Conservation (phyloP, 2,797 vertebrate species). For the Schizopygopsis malacanthus region DNA sequence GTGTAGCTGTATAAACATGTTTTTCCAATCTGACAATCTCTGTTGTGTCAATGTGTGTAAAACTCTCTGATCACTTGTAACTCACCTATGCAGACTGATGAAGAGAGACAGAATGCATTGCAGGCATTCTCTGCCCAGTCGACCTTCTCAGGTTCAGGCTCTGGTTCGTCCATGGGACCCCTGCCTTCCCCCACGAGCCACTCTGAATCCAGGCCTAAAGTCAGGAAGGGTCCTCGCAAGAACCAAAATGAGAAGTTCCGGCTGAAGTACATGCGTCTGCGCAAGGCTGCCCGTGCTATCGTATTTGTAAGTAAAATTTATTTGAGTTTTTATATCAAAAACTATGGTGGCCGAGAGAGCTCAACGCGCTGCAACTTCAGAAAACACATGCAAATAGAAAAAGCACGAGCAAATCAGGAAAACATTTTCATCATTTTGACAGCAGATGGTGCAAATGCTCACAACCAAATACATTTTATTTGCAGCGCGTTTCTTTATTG, state of each 20-base stretch:
- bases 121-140: constrained; percentile 75
- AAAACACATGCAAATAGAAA: too few species aligned
- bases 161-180: constrained; percentile 76
- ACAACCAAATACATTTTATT: too few species aligned
- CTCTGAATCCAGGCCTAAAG: constrained; percentile 73
- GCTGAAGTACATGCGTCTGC: constrained; percentile 87
- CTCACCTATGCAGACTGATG: constrained; percentile 71
- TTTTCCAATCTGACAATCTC: not conserved
- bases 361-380: too few species aligned
- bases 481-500: too few species aligned
- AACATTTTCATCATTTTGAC: too few species aligned
- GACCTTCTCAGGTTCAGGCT: constrained; percentile 73
- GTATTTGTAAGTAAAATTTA: constrained; percentile 83
- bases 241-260: constrained; percentile 89
- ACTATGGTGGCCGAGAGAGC: too few species aligned
- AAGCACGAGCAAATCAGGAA: too few species aligned
- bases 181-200: constrained; percentile 67
- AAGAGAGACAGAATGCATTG: constrained; percentile 80
- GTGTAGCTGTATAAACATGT: not conserved
- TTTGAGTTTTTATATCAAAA: not conserved
- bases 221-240: constrained; percentile 81
- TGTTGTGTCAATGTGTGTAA: not conserved
- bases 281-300: constrained; percentile 85
- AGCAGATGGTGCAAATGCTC: too few species aligned
- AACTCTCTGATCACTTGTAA: constrained; percentile 1